These are phyloP conservation scores for Chionis minor DNA, from an alignment of 2,113 vertebrate species.

Conservation along the genomic window DNA sequence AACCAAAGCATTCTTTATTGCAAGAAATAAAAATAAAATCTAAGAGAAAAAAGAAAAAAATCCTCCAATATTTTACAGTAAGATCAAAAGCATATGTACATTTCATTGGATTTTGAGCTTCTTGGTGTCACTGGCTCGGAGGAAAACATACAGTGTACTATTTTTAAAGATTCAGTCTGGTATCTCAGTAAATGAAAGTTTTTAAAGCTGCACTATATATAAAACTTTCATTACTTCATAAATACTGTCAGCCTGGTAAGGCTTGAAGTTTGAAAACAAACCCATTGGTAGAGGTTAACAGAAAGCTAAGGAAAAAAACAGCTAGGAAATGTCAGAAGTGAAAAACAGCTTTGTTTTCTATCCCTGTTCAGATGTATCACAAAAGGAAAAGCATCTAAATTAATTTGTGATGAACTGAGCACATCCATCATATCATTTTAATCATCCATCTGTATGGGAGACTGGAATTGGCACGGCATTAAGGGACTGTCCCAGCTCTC, in stretches of 20 bases:
- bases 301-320: neutral
- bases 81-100: neutral
- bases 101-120: neutral
- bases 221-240: neutral
- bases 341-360: conserved; percentile 50
- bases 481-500: conserved; percentile 32
- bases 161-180: neutral
- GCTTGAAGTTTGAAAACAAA: conserved; percentile 19
- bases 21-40: neutral
- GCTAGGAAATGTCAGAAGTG: conserved; percentile 14
- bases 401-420: neutral
- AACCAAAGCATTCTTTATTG: neutral
- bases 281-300: neutral
- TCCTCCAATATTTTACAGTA: neutral
- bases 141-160: neutral
- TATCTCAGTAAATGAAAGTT: neutral
- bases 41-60: neutral
- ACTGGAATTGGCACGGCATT: neutral
- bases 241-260: neutral
- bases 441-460: neutral
- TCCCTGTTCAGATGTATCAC: neutral
- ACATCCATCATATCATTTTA: neutral
- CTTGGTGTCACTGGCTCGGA: neutral
- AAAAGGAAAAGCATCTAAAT: conserved; percentile 32
- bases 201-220: neutral